These are phyloP conservation scores for Tiaroga cobitis DNA, from an alignment of 2,797 vertebrate genomes.

Conservation along the genomic window DNA sequence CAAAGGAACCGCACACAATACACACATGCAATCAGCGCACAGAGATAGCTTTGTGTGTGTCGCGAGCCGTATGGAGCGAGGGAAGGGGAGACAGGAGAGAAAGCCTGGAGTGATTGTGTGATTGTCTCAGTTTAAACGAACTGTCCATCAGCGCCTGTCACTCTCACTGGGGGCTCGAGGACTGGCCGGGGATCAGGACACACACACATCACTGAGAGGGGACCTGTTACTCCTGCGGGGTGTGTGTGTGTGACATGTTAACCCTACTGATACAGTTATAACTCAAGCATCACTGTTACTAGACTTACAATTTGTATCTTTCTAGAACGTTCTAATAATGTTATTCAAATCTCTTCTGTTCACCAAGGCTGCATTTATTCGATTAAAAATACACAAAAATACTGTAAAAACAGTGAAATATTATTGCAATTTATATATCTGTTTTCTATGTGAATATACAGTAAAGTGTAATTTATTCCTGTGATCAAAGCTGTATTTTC, in stretches of 20 bases:
- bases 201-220: constrained; percentile 24
- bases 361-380: too few species aligned
- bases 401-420: too few species aligned
- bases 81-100: constrained; percentile 31
- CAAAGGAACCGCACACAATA: constrained; percentile 22
- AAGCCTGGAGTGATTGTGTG: constrained; percentile 26
- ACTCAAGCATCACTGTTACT: not conserved
- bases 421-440: too few species aligned
- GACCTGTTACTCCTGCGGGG: not conserved
- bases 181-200: constrained; percentile 36
- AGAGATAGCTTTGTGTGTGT: constrained; percentile 42
- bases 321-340: not conserved
- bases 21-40: constrained; percentile 4
- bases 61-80: not conserved
- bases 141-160: constrained; percentile 47
- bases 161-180: constrained; percentile 20
- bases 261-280: not conserved
- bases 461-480: too few species aligned
- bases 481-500: too few species aligned
- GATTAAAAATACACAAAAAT: too few species aligned
- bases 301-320: too few species aligned
- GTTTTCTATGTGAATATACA: too few species aligned
- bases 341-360: not conserved
- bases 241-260: not conserved
- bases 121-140: constrained; percentile 45